Percentiles rank a stretch among this genome's conserved stretches.
These are phyloP conservation scores for Acheta domesticus DNA, from an alignment of 2,888 invertebrate genomes.

Conservation along the genomic window DNA sequence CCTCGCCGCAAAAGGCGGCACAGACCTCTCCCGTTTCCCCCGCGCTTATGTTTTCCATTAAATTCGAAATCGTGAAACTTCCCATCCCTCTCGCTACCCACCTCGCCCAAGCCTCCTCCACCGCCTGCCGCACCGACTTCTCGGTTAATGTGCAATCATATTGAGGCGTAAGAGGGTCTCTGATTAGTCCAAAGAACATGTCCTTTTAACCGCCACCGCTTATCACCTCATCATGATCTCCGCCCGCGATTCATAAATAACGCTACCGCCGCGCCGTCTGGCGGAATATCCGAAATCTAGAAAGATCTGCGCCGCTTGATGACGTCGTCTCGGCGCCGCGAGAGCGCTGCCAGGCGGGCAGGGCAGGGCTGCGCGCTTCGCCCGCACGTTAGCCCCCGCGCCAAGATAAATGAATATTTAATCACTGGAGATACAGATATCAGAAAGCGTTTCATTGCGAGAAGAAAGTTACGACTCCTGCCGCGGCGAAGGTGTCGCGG, in stretches of 20 bases:
- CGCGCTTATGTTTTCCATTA: constrained; percentile 24
- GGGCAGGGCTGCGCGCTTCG: not conserved
- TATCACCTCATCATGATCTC: constrained; percentile 33
- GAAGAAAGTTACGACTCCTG: not conserved
- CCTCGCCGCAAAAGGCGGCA: not conserved
- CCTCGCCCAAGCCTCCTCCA: not conserved
- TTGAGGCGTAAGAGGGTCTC: not conserved
- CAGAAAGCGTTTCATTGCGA: constrained; percentile 9
- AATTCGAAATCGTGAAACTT: not conserved
- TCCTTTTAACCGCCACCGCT: constrained; percentile 22
- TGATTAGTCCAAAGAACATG: constrained; percentile 23
- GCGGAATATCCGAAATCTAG: constrained; percentile 10
- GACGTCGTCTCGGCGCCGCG: not conserved
- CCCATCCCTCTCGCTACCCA: not conserved
- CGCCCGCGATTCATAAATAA: not conserved
- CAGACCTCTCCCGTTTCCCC: not conserved
- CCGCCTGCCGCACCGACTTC: not conserved
- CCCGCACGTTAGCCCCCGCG: constrained; percentile 3
- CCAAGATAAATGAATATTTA: constrained; percentile 1
- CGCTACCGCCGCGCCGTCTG: not conserved
- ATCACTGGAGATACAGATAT: constrained; percentile 9
- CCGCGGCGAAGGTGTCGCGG: not conserved
- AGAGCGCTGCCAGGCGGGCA: not conserved
- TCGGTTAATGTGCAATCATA: constrained; percentile 23
- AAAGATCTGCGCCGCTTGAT: constrained; percentile 6